A percentile compares a stretch with the other conserved stretches of the same genome.
Conservation (phyloP, 2,888 invertebrate species). For the Pasiphila rectangulata region DNA sequence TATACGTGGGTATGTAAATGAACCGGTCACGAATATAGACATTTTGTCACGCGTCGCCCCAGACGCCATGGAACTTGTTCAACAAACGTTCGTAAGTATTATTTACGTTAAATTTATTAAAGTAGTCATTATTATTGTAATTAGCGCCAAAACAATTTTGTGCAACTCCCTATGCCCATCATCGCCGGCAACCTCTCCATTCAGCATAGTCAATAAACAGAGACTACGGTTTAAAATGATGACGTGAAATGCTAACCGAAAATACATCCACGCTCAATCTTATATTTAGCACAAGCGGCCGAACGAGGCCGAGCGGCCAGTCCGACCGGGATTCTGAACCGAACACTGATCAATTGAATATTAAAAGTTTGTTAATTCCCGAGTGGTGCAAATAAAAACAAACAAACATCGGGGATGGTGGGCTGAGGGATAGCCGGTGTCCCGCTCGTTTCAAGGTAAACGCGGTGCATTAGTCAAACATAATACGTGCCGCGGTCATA, state of each 20-base stretch:
- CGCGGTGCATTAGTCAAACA: slow-evolving; percentile 63
- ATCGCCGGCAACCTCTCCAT: slow-evolving; percentile 23
- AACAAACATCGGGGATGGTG: slow-evolving; percentile 54
- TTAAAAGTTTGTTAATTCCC: slow-evolving; percentile 45
- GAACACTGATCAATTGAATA: slow-evolving; percentile 66
- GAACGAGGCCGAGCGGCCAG: slow-evolving; percentile 68
- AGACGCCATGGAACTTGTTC: slow-evolving; percentile 47
- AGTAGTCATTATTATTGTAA: slow-evolving; percentile 3
- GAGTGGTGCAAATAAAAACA: slow-evolving; percentile 50
- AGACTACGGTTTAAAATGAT: slow-evolving; percentile 55
- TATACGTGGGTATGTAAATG: slow-evolving; percentile 47
- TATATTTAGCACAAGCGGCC: slow-evolving; percentile 79
- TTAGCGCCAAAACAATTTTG: slow-evolving; percentile 12
- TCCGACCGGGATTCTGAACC: slow-evolving; percentile 73
- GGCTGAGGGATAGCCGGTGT: slow-evolving; percentile 48
- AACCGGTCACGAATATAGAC: slow-evolving; percentile 46
- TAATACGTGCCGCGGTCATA: slow-evolving; percentile 66
- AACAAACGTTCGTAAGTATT: slow-evolving; percentile 37
- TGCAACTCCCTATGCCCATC: slow-evolving; percentile 16
- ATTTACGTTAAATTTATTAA: slow-evolving; percentile 13
- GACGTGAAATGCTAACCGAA: slow-evolving; percentile 76
- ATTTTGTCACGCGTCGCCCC: slow-evolving; percentile 30
- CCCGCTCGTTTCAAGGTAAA: slow-evolving; percentile 70
- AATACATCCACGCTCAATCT: slow-evolving; percentile 78
- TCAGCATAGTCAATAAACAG: slow-evolving; percentile 35